phyloP scores from a whole-genome alignment of 2,113 vertebrate genomes.

The Cyphomyrus plagiostoma region DNA sequence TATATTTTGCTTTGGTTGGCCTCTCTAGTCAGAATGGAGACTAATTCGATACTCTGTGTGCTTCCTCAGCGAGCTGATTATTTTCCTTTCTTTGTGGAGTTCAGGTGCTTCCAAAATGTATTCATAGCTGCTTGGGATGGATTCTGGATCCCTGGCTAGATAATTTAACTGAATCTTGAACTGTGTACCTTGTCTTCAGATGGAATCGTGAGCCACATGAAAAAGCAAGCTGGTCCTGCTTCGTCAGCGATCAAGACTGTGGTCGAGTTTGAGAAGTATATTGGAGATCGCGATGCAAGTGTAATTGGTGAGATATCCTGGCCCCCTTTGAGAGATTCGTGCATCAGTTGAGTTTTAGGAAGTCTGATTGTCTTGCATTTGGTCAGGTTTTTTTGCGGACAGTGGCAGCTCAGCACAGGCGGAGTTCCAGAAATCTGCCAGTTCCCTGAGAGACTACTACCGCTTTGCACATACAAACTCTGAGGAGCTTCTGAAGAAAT shows the following conservation, averaged over 20 bases:
- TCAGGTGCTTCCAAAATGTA: neutral
- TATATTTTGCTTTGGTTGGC: neutral
- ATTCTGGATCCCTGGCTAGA: neutral
- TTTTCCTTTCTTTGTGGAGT: neutral
- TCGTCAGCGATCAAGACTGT: slow-evolving; percentile 72
- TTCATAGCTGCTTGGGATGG: neutral
- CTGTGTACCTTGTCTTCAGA: slow-evolving; percentile 55
- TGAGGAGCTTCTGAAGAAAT: slow-evolving; percentile 70
- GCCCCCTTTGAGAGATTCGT: neutral
- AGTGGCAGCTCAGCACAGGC: slow-evolving; percentile 65
- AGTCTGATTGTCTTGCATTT: neutral
- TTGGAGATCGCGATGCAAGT: slow-evolving; percentile 71
- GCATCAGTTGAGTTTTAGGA: neutral
- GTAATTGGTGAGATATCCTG: slow-evolving; percentile 74
- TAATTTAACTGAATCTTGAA: neutral
- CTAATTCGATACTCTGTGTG: neutral
- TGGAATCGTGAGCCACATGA: slow-evolving; percentile 91
- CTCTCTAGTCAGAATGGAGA: neutral
- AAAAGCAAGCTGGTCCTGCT: slow-evolving; percentile 93
- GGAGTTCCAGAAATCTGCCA: slow-evolving; percentile 87
- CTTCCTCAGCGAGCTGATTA: neutral
- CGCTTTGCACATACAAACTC: slow-evolving; percentile 84
- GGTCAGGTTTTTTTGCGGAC: slow-evolving; percentile 82
- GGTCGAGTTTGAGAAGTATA: slow-evolving; percentile 73
- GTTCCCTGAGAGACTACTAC: slow-evolving; percentile 78